Evolutionary conservation across 2,888 invertebrate genomes (phyloP).

Genomic region (Tetramorium bicarinatum): DNA sequence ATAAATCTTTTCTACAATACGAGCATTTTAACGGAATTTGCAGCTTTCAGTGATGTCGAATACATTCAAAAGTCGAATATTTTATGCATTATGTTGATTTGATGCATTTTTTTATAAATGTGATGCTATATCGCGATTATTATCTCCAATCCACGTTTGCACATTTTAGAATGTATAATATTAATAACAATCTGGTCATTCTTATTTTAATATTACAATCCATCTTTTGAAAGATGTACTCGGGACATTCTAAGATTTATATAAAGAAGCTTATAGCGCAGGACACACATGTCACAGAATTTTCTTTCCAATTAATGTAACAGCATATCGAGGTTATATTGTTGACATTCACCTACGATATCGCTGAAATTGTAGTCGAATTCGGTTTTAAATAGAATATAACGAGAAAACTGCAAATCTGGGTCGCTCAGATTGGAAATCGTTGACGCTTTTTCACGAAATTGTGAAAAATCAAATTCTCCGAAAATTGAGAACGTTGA

Average conservation of each 20-base stretch:
- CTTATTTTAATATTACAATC: background rate
- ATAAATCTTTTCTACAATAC: conserved; percentile 12
- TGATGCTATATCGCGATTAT: background rate
- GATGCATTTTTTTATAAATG: background rate
- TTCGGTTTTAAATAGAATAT: conserved; percentile 50
- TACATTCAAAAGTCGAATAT: background rate
- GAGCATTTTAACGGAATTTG: conserved; percentile 2
- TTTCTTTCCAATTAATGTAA: conserved; percentile 36
- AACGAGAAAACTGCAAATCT: conserved; percentile 49
- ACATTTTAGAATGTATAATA: background rate
- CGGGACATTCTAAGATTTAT: background rate
- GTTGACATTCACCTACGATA: conserved; percentile 19
- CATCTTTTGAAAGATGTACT: background rate
- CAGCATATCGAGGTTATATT: background rate
- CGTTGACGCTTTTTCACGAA: conserved; percentile 45
- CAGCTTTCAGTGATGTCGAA: background rate
- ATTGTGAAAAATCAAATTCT: conserved; percentile 50
- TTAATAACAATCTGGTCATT: background rate
- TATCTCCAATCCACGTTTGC: background rate
- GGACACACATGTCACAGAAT: background rate
- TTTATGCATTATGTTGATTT: conserved; percentile 27
- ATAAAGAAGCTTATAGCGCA: conserved; percentile 4
- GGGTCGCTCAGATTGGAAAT: conserved; percentile 41
- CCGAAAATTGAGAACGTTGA: conserved; percentile 51
- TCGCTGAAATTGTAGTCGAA: conserved; percentile 28